These are phyloP conservation scores for Pluvianellus socialis DNA, from an alignment of 2,113 vertebrate genomes.

Conservation along the genomic window DNA sequence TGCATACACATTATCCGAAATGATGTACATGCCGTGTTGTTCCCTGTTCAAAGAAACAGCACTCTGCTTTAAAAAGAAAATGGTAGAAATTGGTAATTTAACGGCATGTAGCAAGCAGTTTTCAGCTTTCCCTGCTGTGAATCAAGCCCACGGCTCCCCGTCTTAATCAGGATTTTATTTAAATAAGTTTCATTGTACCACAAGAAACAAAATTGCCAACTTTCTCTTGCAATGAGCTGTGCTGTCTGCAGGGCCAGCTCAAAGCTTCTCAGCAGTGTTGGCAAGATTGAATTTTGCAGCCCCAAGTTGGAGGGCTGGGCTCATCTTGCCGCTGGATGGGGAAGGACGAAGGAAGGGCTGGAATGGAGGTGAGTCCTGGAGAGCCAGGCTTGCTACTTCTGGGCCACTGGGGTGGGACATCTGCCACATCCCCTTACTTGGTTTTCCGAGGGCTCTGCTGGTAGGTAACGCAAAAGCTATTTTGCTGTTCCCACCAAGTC, in stretches of 20 bases:
- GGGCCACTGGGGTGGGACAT: constrained; percentile 23
- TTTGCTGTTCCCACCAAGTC: background rate
- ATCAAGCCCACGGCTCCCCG: constrained; percentile 10
- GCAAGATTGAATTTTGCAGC: background rate
- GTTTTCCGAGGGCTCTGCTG: constrained; percentile 31
- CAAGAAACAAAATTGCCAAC: constrained; percentile 41
- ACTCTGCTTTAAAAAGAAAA: constrained; percentile 38
- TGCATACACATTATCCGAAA: constrained; percentile 19
- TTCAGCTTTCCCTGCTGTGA: constrained; percentile 56
- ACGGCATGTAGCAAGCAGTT: constrained; percentile 48
- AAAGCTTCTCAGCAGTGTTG: constrained; percentile 7
- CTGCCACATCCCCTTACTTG: constrained; percentile 18
- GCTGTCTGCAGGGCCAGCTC: constrained; percentile 2
- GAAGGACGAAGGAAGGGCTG: constrained; percentile 48
- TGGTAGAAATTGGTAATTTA: constrained; percentile 51
- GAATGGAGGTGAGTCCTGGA: constrained; percentile 8
- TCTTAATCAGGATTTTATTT: constrained; percentile 70
- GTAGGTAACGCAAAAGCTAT: constrained; percentile 2
- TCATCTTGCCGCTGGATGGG: background rate
- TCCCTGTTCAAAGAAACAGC: constrained; percentile 12
- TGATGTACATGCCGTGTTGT: background rate
- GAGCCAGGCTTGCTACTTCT: background rate
- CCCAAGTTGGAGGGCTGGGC: background rate
- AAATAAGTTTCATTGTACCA: constrained; percentile 55
- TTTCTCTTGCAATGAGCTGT: background rate